Evolutionary conservation across 2,113 vertebrate genomes (phyloP).

Genomic region (Rhegmatorhina hoffmannsi): DNA sequence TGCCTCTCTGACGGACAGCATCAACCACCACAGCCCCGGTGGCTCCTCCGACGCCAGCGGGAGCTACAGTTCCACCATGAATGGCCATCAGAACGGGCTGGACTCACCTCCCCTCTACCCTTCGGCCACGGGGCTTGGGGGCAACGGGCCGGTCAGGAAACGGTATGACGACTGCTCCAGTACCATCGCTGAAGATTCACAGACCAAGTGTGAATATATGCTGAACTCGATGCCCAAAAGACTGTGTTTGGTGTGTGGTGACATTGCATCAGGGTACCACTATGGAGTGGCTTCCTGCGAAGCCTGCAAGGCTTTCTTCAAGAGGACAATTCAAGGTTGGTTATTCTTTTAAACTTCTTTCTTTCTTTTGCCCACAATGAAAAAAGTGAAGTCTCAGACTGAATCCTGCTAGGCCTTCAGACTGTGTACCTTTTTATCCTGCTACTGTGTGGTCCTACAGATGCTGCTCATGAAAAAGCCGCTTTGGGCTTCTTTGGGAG

Average conservation of each 20-base stretch:
- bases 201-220: slow-evolving; percentile 99
- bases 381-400: not conserved
- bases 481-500: not conserved
- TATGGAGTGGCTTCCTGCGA: slow-evolving; percentile 98
- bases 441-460: not conserved
- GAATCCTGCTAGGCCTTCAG: not conserved
- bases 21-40: slow-evolving; percentile 99
- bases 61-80: slow-evolving; percentile 99
- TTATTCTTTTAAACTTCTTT: slow-evolving; percentile 54
- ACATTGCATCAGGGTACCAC: slow-evolving; percentile 99
- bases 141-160: slow-evolving; percentile 89
- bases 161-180: slow-evolving; percentile 98
- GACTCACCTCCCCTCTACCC: slow-evolving; percentile 98
- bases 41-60: slow-evolving; percentile 98
- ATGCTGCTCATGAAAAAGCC: not conserved
- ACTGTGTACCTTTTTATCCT: not conserved
- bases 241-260: slow-evolving; percentile 98
- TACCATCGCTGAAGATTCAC: slow-evolving; percentile 95
- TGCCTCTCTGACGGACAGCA: slow-evolving; percentile 98
- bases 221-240: slow-evolving; percentile 99
- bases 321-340: slow-evolving; percentile 99
- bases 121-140: slow-evolving; percentile 87
- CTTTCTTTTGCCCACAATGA: not conserved
- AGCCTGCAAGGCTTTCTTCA: slow-evolving; percentile 99
- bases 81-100: slow-evolving; percentile 98